Conservation (phyloP, 2,797 vertebrate genomes). For the Poecilia velifera region DNA sequence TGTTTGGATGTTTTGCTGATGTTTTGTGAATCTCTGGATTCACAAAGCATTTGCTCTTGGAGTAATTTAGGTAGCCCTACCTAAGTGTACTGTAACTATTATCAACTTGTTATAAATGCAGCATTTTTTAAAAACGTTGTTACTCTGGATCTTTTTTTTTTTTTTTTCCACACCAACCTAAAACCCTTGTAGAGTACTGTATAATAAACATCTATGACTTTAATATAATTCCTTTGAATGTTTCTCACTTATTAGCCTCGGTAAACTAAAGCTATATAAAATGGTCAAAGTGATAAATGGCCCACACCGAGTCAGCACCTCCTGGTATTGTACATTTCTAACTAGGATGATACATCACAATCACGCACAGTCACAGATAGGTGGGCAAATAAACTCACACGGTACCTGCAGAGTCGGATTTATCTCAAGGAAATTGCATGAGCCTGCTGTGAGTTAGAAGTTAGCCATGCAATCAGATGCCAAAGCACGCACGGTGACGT, state of each 20-base stretch:
- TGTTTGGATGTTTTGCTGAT: neutral
- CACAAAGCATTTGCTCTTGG: neutral
- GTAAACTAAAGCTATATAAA: constrained; percentile 33
- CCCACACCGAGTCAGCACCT: constrained; percentile 56
- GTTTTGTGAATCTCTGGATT: too few relatives aligned
- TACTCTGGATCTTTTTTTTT: neutral
- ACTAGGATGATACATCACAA: constrained; percentile 44
- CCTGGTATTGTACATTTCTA: constrained; percentile 34
- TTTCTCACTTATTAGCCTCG: constrained; percentile 3
- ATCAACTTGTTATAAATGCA: too few relatives aligned
- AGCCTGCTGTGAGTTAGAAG: constrained; percentile 39
- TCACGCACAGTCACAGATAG: constrained; percentile 7
- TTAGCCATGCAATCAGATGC: constrained; percentile 34
- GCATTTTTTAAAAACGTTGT: neutral
- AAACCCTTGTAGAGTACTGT: neutral
- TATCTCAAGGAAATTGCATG: constrained; percentile 33
- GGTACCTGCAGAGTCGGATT: constrained; percentile 16
- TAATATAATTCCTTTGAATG: neutral
- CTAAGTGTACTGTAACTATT: neutral
- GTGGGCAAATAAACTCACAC: constrained; percentile 25
- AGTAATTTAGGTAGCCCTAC: neutral
- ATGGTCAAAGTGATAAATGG: constrained; percentile 54
- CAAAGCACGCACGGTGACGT: constrained; percentile 25
- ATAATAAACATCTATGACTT: neutral
- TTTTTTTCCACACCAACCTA: neutral